Conservation (phyloP, 2,797 vertebrate species). For the Sebastes reedi region DNA sequence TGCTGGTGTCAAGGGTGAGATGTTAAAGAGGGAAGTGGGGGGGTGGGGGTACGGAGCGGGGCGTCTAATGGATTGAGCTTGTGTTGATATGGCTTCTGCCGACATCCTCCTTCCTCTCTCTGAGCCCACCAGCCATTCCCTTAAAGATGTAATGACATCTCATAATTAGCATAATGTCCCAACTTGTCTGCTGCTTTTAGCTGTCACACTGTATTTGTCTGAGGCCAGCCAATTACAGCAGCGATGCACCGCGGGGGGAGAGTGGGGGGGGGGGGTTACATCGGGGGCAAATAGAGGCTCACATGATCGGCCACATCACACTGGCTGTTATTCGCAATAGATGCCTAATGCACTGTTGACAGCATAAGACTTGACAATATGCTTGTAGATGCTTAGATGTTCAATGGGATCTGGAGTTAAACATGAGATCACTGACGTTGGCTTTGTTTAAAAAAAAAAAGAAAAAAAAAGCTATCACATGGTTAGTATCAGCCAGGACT, state of each 20-base stretch:
- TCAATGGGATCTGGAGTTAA: constrained; percentile 7
- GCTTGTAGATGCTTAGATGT: background rate
- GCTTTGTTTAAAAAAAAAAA: background rate
- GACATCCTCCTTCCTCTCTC: constrained; percentile 54
- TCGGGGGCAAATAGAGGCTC: constrained; percentile 55
- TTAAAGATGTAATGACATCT: constrained; percentile 82
- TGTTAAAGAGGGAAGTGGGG: constrained; percentile 35
- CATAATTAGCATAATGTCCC: constrained; percentile 84
- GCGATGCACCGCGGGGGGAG: background rate
- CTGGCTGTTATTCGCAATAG: constrained; percentile 56
- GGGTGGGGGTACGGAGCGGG: background rate
- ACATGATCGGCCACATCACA: constrained; percentile 61
- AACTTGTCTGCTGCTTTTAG: constrained; percentile 82
- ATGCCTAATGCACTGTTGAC: constrained; percentile 46
- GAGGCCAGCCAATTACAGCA: constrained; percentile 73
- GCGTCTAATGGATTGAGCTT: constrained; percentile 60
- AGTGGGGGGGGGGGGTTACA: background rate
- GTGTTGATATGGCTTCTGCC: constrained; percentile 59
- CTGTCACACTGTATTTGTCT: constrained; percentile 80
- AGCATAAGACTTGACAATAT: constrained; percentile 51
- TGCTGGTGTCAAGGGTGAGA: constrained; percentile 63
- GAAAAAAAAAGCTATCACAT: background rate
- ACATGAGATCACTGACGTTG: background rate
- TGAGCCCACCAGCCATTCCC: constrained; percentile 74
- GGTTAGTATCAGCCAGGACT: background rate